Percentiles rank a stretch among this genome's conserved stretches.
These are phyloP conservation scores for Drosophila mulleri DNA, from an alignment of 2,888 invertebrate genomes.

Conservation along the genomic window DNA sequence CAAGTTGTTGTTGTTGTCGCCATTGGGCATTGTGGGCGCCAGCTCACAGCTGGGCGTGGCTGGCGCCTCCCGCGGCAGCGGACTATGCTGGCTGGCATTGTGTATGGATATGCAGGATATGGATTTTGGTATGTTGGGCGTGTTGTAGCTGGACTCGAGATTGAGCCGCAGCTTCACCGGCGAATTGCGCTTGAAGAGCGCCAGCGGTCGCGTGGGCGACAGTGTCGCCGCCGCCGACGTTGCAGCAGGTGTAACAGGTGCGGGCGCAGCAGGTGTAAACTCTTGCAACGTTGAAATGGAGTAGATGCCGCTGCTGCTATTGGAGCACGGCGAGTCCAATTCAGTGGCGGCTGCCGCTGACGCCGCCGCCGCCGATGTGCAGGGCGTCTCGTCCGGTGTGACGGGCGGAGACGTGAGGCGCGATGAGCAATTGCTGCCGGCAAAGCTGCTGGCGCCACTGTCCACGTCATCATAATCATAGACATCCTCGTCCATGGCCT, in stretches of 20 bases:
- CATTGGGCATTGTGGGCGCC: slow-evolving; percentile 31
- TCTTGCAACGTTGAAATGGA: slow-evolving; percentile 32
- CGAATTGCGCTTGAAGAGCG: slow-evolving; percentile 79
- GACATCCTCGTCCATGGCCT: slow-evolving; percentile 76
- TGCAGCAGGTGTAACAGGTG: slow-evolving; percentile 11
- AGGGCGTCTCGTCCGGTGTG: slow-evolving; percentile 78
- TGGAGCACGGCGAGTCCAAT: slow-evolving; percentile 69
- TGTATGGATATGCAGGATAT: slow-evolving; percentile 82
- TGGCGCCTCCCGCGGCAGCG: slow-evolving; percentile 59
- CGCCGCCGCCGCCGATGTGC: slow-evolving; percentile 61
- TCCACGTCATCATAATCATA: slow-evolving; percentile 75
- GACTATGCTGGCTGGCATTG: slow-evolving; percentile 53
- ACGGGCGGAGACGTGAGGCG: slow-evolving; percentile 82
- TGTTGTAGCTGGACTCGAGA: slow-evolving; percentile 72
- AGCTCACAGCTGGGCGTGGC: slow-evolving; percentile 67
- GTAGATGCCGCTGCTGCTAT: slow-evolving; percentile 63
- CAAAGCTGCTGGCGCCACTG: slow-evolving; percentile 70
- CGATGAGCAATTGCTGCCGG: slow-evolving; percentile 79
- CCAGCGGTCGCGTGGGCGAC: slow-evolving; percentile 68
- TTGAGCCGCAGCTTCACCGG: slow-evolving; percentile 82
- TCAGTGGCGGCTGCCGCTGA: slow-evolving; percentile 49
- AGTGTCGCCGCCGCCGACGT: slow-evolving; percentile 50
- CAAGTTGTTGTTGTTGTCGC: slow-evolving; percentile 47
- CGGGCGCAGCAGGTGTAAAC: slow-evolving; percentile 30
- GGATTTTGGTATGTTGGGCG: slow-evolving; percentile 78